Evolutionary conservation across 2,797 vertebrate genomes (phyloP), one percentile per base, ranked within the genome.

Genomic region (Pipistrellus nathusii): DNA sequence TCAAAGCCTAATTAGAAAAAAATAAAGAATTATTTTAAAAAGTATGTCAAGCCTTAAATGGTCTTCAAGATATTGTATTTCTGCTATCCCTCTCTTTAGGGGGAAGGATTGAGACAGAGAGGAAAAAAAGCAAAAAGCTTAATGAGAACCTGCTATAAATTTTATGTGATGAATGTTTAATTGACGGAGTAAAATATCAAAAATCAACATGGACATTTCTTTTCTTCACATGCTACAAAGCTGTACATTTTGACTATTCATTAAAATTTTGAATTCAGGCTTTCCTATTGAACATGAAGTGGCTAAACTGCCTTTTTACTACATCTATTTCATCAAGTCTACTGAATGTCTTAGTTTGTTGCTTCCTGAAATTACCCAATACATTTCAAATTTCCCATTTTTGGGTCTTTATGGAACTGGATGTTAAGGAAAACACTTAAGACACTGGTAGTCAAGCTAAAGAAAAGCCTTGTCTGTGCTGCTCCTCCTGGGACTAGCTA

Each of bases 1-100:
- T 91, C 88, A 93, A 76, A 85, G 91, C 93, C 97, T 97, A 94
- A 72, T 38, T n/a, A 44, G 35, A 88, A 94, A 96, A n/a, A 83
- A 93, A 94, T 5, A 20, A 78, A 85, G 6, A 69, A 18, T 10
- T 64, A 86, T 17, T 94, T 66, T 0, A 1, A 71, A 72, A 86
- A 81, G 38, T 76, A 78, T 76, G 59, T 88, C 4, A 88, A 97
- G 57, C 13, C 9, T n/a, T 92, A 41, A 41, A 0, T 81, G 85
- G 9, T 85, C 20, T 87, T 91, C 13, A 38, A 83, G 9, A 25
- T 62, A 82, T 25, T 14, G 6, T 59, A 53, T 17, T 92, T 64
- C 13, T 44, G 2, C 51, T 2, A 90, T 85, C 0, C 0, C 51
- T 11, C 3, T 20, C 69, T 64, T 12, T 6, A n/a, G 4, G 23